A percentile compares a stretch with the other conserved stretches of the same genome.
phyloP scores from a whole-genome alignment of 2,888 invertebrate species.

The Platycheirus albimanus region DNA sequence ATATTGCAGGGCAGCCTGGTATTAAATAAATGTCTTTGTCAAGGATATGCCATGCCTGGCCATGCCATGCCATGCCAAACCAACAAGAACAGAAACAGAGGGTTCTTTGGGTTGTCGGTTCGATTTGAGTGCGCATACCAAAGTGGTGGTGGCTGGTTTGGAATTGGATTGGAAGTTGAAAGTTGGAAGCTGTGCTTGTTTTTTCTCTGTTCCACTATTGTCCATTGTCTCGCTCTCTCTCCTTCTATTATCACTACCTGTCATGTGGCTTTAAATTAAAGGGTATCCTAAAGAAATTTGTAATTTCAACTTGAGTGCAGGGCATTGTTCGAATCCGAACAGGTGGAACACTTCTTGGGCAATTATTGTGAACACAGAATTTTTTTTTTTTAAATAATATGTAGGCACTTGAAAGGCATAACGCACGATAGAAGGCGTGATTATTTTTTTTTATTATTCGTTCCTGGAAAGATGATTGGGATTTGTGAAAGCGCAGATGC shows the following conservation, averaged over 20 bases:
- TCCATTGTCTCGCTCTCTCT: conserved; percentile 4
- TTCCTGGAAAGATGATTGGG: not conserved
- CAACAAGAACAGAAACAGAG: too few relatives aligned
- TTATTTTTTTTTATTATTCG: conserved; percentile 9
- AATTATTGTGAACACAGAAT: conserved; percentile 25
- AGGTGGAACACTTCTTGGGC: conserved; percentile 57
- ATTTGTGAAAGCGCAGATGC: conserved; percentile 35
- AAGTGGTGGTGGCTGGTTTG: conserved; percentile 40
- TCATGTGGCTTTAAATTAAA: conserved; percentile 61
- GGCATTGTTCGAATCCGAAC: conserved; percentile 44
- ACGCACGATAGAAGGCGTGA: conserved; percentile 35
- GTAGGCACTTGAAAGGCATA: conserved; percentile 20
- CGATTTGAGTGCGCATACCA: conserved; percentile 14
- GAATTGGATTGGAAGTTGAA: too few relatives aligned
- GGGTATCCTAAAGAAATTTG: conserved; percentile 49
- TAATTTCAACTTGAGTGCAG: conserved; percentile 45
- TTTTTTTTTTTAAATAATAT: conserved; percentile 3
- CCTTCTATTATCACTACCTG: conserved; percentile 14
- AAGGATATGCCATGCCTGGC: conserved; percentile 63
- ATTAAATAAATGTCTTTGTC: conserved; percentile 69
- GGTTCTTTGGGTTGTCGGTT: conserved; percentile 30
- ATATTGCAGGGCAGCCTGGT: conserved; percentile 48
- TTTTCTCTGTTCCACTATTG: not conserved
- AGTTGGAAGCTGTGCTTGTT: conserved; percentile 7
- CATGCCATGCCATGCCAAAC: too few relatives aligned